These are phyloP conservation scores for Alloscopus bannaensis DNA, from an alignment of 2,888 invertebrate genomes.

Conservation along the genomic window DNA sequence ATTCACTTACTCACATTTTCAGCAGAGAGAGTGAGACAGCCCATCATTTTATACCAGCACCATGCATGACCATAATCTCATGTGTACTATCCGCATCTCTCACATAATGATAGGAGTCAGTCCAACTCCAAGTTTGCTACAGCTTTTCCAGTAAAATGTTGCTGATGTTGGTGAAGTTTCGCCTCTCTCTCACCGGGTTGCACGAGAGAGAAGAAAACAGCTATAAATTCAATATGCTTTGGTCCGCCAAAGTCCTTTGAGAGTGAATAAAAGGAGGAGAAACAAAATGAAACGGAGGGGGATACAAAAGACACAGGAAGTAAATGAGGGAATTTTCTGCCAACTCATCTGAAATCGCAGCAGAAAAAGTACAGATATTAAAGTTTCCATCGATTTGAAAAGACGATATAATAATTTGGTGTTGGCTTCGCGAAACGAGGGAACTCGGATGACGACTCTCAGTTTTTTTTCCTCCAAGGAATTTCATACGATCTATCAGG, in stretches of 20 bases:
- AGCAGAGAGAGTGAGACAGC: slow-evolving; percentile 29
- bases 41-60: slow-evolving; percentile 34
- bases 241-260: slow-evolving; percentile 30
- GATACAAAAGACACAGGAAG: slow-evolving; percentile 46
- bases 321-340: slow-evolving; percentile 60
- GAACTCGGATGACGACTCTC: no score
- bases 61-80: background rate
- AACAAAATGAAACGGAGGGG: slow-evolving; percentile 42
- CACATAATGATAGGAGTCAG: slow-evolving; percentile 12
- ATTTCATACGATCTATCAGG: no score
- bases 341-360: slow-evolving; percentile 60
- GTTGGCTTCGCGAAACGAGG: no score
- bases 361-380: slow-evolving; percentile 60
- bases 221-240: slow-evolving; percentile 45
- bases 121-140: no score
- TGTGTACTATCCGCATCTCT: slow-evolving; percentile 4
- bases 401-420: slow-evolving; percentile 42
- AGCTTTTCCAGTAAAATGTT: no score
- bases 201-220: slow-evolving; percentile 40
- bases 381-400: slow-evolving; percentile 55
- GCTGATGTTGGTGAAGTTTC: slow-evolving; percentile 15
- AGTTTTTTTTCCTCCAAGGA: no score
- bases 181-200: background rate
- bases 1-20: slow-evolving; percentile 3
- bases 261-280: slow-evolving; percentile 31